Evolutionary conservation across 2,113 vertebrate genomes (phyloP).

Genomic region (Cairina moschata): DNA sequence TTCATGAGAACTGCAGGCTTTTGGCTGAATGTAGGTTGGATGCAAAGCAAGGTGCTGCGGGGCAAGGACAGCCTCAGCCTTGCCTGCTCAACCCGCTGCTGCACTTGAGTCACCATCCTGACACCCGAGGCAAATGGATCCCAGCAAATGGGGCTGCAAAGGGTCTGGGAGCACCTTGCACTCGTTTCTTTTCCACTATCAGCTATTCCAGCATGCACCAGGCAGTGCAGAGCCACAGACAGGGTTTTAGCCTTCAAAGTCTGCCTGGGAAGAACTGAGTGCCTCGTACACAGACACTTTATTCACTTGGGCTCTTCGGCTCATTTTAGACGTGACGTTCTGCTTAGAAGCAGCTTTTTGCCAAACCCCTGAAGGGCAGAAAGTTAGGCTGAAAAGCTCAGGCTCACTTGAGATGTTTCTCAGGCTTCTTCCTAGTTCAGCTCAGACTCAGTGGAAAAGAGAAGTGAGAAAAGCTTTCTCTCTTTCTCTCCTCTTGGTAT

Average conservation of each 20-base stretch:
- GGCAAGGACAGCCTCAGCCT: background rate
- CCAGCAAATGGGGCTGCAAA: background rate
- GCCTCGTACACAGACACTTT: background rate
- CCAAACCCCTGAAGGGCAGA: conserved; percentile 4
- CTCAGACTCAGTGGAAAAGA: background rate
- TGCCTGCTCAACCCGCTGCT: background rate
- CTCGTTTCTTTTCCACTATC: background rate
- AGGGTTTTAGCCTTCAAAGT: conserved; percentile 25
- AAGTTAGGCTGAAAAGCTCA: conserved; percentile 40
- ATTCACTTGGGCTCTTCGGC: conserved; percentile 17
- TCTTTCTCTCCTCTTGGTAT: background rate
- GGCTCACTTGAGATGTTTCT: conserved; percentile 14
- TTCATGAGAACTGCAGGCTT: background rate
- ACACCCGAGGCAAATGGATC: background rate
- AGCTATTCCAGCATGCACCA: background rate
- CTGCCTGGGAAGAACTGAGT: background rate
- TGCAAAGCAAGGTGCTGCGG: background rate
- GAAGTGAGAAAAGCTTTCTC: background rate
- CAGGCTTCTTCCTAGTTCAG: conserved; percentile 12
- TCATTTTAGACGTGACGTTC: conserved; percentile 23
- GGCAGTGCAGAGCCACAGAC: background rate
- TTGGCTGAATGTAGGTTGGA: background rate
- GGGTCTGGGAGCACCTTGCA: background rate
- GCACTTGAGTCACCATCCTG: background rate
- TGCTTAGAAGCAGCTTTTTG: conserved; percentile 44